Conservation (phyloP, 2,888 invertebrate species). For the Amorpha juglandis region DNA sequence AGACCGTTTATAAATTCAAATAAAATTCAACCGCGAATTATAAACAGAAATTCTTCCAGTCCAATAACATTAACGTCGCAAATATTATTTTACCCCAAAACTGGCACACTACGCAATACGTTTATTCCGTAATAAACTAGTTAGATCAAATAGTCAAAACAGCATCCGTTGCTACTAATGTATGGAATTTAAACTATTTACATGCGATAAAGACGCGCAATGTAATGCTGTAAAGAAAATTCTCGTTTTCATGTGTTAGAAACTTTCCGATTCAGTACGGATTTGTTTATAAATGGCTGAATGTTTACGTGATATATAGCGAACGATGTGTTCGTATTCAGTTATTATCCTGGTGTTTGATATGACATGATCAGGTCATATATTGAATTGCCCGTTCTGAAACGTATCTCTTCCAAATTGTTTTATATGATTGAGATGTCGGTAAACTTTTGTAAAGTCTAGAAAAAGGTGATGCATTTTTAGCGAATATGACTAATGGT, state of each 20-base stretch:
- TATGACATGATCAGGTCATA: neutral
- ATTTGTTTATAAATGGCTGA: constrained; percentile 1
- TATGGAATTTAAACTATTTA: constrained; percentile 11
- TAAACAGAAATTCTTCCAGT: neutral
- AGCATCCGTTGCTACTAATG: neutral
- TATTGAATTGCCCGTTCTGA: neutral
- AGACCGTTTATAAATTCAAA: no score
- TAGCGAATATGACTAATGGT: no score
- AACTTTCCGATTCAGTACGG: constrained; percentile 5
- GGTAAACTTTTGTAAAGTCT: no score
- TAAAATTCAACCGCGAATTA: neutral
- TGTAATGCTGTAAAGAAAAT: constrained; percentile 4
- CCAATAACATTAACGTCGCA: neutral
- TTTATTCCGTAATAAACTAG: neutral
- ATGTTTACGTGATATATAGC: constrained; percentile 2
- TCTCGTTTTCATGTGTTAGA: neutral
- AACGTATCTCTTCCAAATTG: neutral
- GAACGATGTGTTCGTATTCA: neutral
- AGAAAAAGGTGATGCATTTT: no score
- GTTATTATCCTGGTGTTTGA: neutral
- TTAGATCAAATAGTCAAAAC: neutral
- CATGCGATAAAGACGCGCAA: neutral
- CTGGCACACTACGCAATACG: neutral
- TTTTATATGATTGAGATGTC: neutral
- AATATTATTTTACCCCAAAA: neutral